Evolutionary conservation across 2,113 vertebrate genomes (phyloP).

Genomic region (Ailuropoda melanoleuca): DNA sequence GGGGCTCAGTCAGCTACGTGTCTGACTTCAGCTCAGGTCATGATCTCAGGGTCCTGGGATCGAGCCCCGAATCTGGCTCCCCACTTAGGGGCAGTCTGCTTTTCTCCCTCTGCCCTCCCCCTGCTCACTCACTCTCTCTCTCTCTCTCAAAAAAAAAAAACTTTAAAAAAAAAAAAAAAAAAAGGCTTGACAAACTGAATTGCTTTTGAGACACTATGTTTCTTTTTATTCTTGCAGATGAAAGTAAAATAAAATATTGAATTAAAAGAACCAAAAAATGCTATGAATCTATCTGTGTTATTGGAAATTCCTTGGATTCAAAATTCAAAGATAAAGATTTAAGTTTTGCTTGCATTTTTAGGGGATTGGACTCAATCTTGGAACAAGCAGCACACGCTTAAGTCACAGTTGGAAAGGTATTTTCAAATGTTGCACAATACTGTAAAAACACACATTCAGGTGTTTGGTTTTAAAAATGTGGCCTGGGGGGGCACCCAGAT

Average conservation of each 20-base stretch:
- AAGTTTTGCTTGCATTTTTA: background rate
- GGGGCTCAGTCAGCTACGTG: background rate
- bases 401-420: background rate
- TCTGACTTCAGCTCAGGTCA: too few species aligned
- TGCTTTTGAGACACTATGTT: background rate
- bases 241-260: constrained; percentile 30
- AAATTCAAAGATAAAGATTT: constrained; percentile 27
- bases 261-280: background rate
- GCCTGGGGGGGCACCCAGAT: background rate
- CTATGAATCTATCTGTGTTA: background rate
- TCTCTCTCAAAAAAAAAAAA: background rate
- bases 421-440: background rate
- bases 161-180: background rate
- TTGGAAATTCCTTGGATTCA: background rate
- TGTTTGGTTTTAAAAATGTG: background rate
- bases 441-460: background rate
- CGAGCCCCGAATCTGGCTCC: background rate
- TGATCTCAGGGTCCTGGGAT: background rate
- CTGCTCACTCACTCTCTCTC: background rate
- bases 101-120: background rate
- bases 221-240: constrained; percentile 16
- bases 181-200: constrained; percentile 32
- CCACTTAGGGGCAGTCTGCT: background rate
- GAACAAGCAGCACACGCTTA: background rate
- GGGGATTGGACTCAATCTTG: background rate